Base-by-base conservation (phyloP, 2,888 invertebrate genomes). In the Thymelicus lineola region DNA sequence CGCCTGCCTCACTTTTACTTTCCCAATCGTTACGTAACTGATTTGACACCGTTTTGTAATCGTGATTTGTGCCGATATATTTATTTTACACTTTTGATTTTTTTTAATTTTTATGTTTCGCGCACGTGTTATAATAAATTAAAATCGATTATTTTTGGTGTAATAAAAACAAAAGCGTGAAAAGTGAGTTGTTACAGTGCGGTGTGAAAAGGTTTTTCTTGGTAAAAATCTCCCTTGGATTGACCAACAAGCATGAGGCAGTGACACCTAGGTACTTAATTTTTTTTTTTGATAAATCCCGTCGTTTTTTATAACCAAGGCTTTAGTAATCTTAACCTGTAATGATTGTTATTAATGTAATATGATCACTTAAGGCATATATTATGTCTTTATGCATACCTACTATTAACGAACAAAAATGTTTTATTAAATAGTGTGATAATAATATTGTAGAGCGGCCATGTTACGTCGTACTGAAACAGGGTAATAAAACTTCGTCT, bases 1-100 rank as follows among this genome's bases (percentile, higher is more conserved):
- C 76, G 76, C 73, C 67, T 76, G 74, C 65, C 72, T 73, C 71
- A 80, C 80, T 81, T 81, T 79, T 80, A 80, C 82, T 82, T 80
- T 79, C 71, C 76, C 71, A 72, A 72, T 68, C 71, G 70, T 75
- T 75, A 74, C 72, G 74, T 79, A 73, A 75, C 74, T 70, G 75
- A 50, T 73, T 70, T 75, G 71, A 72, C 69, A 66, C 70, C 65
- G 68, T 67, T 70, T 68, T 68, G 68, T 68, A 68, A 67, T 67
- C 59, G 62, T 68, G 46, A 61, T 60, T 15, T 55, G 67, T 67
- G 60, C 59, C 59, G 59, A 28, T 60, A 67, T 67, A 15, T 45
- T 67, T 42, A 10, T 42, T 42, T 42, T 38, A 36, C 57, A 15
- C 14, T 7, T 61, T 55, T 5, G 12, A 12, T 45, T 35, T 42